Conservation (phyloP, 2,888 invertebrate genomes). For the Sisyra terminalis region DNA sequence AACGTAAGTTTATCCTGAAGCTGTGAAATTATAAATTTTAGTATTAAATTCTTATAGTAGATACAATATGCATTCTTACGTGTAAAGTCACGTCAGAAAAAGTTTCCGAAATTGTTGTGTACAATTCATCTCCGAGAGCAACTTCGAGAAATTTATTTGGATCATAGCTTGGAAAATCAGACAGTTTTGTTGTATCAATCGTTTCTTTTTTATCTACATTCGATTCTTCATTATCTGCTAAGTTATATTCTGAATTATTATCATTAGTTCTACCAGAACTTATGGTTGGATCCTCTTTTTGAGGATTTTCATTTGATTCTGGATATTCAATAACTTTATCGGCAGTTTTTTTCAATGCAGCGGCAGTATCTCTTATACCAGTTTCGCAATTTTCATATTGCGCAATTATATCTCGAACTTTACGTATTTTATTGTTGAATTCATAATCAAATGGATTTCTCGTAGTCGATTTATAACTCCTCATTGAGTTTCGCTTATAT, state of each 20-base stretch:
- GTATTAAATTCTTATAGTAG: too few species aligned
- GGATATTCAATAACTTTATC: background rate
- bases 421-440: background rate
- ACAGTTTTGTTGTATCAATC: too few species aligned
- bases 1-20: background rate
- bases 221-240: background rate
- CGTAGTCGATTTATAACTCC: background rate
- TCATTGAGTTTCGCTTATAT: background rate
- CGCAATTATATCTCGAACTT: background rate
- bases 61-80: too few species aligned
- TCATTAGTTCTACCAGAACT: background rate
- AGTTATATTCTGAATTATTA: background rate
- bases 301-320: background rate
- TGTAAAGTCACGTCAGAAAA: too few species aligned
- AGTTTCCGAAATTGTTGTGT: background rate
- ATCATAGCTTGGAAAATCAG: background rate
- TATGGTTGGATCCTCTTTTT: background rate
- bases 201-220: background rate
- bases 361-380: background rate
- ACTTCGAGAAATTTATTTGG: background rate
- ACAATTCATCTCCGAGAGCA: constrained; percentile 1
- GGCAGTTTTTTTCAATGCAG: background rate
- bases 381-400: background rate
- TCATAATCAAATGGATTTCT: background rate
- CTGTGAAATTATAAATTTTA: background rate